phyloP scores from a whole-genome alignment of 1,140 invertebrate genomes.

The Contarinia nasturtii region DNA sequence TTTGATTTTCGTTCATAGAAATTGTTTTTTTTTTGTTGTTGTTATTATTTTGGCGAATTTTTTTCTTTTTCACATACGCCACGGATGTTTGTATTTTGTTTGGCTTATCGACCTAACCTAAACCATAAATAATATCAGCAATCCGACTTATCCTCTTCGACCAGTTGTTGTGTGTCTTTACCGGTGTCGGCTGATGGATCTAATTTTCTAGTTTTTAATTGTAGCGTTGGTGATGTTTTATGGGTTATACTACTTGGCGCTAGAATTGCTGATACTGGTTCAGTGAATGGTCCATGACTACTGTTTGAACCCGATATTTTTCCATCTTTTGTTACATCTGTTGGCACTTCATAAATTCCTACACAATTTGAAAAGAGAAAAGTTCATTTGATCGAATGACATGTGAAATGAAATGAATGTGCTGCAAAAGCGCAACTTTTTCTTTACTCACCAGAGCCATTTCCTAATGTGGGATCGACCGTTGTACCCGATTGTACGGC shows the following conservation, averaged over 20 bases:
- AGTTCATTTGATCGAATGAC: no score
- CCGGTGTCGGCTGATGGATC: constrained; percentile 75
- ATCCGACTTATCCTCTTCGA: constrained; percentile 55
- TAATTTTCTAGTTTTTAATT: constrained; percentile 53
- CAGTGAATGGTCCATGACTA: constrained; percentile 23
- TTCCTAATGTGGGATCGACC: constrained; percentile 32
- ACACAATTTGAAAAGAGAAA: neutral
- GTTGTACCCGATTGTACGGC: constrained; percentile 33
- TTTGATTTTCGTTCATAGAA: no score
- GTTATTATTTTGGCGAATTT: no score
- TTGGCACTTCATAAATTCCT: constrained; percentile 60
- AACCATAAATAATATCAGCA: constrained; percentile 19
- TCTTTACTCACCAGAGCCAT: constrained; percentile 28
- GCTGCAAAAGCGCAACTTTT: neutral
- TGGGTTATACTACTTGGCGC: constrained; percentile 64
- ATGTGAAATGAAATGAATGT: neutral
- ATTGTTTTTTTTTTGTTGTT: no score
- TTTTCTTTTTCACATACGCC: no score
- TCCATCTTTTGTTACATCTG: constrained; percentile 47
- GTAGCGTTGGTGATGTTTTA: constrained; percentile 49
- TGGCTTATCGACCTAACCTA: no score
- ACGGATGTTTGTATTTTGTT: no score
- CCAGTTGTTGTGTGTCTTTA: constrained; percentile 77
- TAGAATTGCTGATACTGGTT: constrained; percentile 46
- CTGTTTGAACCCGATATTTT: constrained; percentile 13